Base-by-base conservation (phyloP, 1,140 invertebrate genomes). In the Halesus radiatus region DNA sequence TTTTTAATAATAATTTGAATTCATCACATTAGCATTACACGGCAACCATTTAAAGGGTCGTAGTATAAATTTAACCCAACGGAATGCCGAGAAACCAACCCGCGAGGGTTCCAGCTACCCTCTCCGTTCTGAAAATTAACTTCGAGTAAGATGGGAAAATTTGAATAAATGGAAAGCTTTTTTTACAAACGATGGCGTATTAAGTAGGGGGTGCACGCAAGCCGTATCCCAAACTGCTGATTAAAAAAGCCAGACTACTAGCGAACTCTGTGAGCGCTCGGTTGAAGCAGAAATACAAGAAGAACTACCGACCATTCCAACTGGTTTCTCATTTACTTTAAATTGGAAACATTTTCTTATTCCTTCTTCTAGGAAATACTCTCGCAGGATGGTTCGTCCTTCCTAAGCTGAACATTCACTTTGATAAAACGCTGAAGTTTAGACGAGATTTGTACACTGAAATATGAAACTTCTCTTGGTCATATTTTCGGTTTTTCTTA, bases 261-360 rank as follows among this genome's bases (percentile, higher is more conserved):
- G 58, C 76, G 77, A 68, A 52, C 80, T 81, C 80, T 81, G 66
- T 81, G 76, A 58, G 52, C 56, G 77, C 50, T n/a, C 32, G 60
- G 50, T 45, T 62, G 77, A 81, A 81, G 29, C 20, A 74, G 18
- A 37, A 50, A 64, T 32, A 66, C 10, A 10, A 20, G 32, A 53
- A 29, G 16, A 18, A 8, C 29, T 29, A 37, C 52, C 16, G 37
- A 20, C 70, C 58, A 72, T 76, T 79, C 80, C 74, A 79, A 82
- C 81, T 79, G 81, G 81, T 73, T 60, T 82, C 76, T 78, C 80
- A 29, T 76, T 81, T 75, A 68, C 62, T 80, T 70, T 79, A 79
- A 82, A 82, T 79, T 79, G 81, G 78, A 79, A 82, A 77, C 73
- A 74, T 78, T 81, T 72, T 79, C 58, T 79, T 68, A 45, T 79